Evolutionary conservation across 2,888 invertebrate genomes (phyloP), one percentile per base, ranked within the genome.

Genomic region (Geophilus truncorum): DNA sequence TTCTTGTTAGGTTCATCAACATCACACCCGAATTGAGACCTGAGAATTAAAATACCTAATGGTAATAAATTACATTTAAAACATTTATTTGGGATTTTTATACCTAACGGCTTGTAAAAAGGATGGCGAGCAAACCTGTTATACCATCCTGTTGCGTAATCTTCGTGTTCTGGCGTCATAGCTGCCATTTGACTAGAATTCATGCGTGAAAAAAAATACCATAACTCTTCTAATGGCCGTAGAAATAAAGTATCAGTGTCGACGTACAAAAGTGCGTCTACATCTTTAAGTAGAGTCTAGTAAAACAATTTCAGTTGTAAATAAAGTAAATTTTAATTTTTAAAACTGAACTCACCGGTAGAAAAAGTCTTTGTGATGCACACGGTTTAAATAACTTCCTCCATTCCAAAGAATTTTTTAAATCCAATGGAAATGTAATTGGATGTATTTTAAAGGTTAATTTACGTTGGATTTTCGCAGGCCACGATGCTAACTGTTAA

Each of bases 21-120:
- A 98, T 97, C 0, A 98, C 96, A 45, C 97, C 98, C 0, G 97
- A 97, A 88, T 98, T 98, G 0, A 98, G 91, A 81, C 97, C 97
- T 93, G 85, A 45, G 5, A 45, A 45, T 15, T 70, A 15, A 75
- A 28, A 81, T 78, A 25, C n/a, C 30, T 79, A 80, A 82, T 9
- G 77, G 79, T 76, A 15, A 28, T 51, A 28, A 45, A 81, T 79
- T 70, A 81, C 10, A 23, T 15, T 12, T 9, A 32, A 77, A n/a
- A n/a, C n/a, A n/a, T n/a, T 36, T 32, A 34, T 18, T 76, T 2
- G 10, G 4, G 1, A 1, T 32, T 77, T 34, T 81, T 84, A 85
- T 88, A 93, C 93, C 93, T 86, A 93, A 89, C 86, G 92, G 91
- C 81, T 95, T 95, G 90, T 95, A 97, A 87, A 92, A 98, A 0